These are phyloP conservation scores for Brachyhypopomus gauderio DNA, from an alignment of 2,113 vertebrate species.

Conservation along the genomic window DNA sequence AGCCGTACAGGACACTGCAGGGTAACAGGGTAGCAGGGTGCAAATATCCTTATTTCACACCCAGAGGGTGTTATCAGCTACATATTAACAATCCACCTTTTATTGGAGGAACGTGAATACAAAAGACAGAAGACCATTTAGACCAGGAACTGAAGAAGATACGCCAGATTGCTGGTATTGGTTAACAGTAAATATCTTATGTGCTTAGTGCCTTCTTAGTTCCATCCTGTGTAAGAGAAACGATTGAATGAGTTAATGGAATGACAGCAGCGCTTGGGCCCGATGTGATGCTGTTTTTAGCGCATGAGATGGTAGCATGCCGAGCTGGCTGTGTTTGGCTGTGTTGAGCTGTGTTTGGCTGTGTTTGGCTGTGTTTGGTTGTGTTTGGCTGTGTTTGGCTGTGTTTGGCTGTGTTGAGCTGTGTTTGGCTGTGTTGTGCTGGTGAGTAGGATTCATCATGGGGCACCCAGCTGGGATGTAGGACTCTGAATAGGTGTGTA, in stretches of 20 bases:
- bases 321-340: not conserved
- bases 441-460: slow-evolving; percentile 7
- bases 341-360: not conserved
- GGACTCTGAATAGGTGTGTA: not conserved
- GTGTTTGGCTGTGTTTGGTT: not conserved
- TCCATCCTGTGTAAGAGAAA: slow-evolving; percentile 35
- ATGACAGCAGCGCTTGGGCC: slow-evolving; percentile 15
- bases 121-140: not conserved
- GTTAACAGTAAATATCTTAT: slow-evolving; percentile 42
- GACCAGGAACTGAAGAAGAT: slow-evolving; percentile 35
- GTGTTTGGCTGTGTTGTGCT: slow-evolving; percentile 14
- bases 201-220: slow-evolving; percentile 22
- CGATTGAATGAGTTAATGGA: slow-evolving; percentile 40
- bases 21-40: not conserved
- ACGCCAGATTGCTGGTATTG: slow-evolving; percentile 37
- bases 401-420: too few relatives aligned
- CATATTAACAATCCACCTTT: slow-evolving; percentile 52
- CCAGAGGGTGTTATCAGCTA: slow-evolving; percentile 51
- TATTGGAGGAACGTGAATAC: slow-evolving; percentile 47
- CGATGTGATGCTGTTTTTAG: slow-evolving; percentile 7
- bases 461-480: not conserved
- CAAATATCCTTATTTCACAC: slow-evolving; percentile 47
- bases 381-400: not conserved
- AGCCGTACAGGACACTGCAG: slow-evolving; percentile 37
- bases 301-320: not conserved